These are phyloP conservation scores for Sterrhoptilus dennistouni DNA, from an alignment of 2,113 vertebrate genomes.

Conservation along the genomic window DNA sequence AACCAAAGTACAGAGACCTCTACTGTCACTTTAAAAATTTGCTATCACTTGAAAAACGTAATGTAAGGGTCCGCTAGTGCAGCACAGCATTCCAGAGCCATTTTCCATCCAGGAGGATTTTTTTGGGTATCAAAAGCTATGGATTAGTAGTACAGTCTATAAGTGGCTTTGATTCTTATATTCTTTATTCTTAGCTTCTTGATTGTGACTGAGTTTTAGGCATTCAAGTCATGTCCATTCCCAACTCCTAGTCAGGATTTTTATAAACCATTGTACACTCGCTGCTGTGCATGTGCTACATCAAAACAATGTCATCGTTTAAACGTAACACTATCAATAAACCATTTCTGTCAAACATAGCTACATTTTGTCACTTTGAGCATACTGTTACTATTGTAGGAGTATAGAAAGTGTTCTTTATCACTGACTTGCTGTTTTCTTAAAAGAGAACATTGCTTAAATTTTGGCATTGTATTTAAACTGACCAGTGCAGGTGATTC, in stretches of 20 bases:
- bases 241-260: not conserved
- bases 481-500: not conserved
- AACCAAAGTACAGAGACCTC: not conserved
- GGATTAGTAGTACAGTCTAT: not conserved
- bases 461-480: not conserved
- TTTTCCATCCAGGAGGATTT: not conserved
- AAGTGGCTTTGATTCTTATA: not conserved
- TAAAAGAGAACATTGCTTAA: not conserved
- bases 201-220: not conserved
- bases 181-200: no score
- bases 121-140: not conserved
- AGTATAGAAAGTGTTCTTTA: not conserved
- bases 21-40: not conserved
- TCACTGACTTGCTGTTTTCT: not conserved
- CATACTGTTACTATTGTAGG: not conserved
- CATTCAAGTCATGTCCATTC: not conserved
- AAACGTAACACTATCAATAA: not conserved
- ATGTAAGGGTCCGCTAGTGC: not conserved
- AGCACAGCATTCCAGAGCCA: fast-evolving
- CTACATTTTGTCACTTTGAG: not conserved
- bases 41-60: not conserved
- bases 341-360: not conserved
- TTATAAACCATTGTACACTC: not conserved
- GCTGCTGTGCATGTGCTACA: not conserved
- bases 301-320: not conserved